Percentiles rank a stretch among this genome's conserved stretches.
phyloP scores from a whole-genome alignment of 1,140 invertebrate genomes.

The Alviniconcha marisindica region DNA sequence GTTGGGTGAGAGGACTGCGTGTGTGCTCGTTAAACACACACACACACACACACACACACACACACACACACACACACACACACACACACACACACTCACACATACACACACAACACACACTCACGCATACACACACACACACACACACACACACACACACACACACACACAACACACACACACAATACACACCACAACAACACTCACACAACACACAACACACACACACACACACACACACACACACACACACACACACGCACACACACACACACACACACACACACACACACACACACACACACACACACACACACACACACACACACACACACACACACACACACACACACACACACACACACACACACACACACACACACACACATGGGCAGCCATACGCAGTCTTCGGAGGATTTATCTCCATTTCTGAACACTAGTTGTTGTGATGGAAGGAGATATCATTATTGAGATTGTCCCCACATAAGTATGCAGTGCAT shows the following conservation, averaged over 20 bases:
- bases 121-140: not conserved
- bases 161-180: not conserved
- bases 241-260: not conserved
- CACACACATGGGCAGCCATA: not conserved
- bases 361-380: constrained; percentile 27
- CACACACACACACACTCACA: too few species aligned
- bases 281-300: not conserved
- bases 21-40: too few species aligned
- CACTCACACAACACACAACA: too few species aligned
- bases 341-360: constrained; percentile 24
- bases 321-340: constrained; percentile 29
- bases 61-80: too few species aligned
- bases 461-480: not conserved
- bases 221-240: constrained; percentile 23
- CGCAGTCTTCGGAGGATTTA: not conserved
- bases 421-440: too few species aligned
- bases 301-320: constrained; percentile 7
- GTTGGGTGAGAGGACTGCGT: too few species aligned
- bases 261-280: not conserved
- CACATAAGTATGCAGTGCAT: not conserved
- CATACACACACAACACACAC: too few species aligned
- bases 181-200: not conserved
- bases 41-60: too few species aligned
- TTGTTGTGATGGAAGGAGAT: too few species aligned
- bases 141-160: constrained; percentile 14